Evolutionary conservation across 2,888 invertebrate species (phyloP), one percentile per base, ranked within the genome.

Genomic region (Amphimallon solstitiale): DNA sequence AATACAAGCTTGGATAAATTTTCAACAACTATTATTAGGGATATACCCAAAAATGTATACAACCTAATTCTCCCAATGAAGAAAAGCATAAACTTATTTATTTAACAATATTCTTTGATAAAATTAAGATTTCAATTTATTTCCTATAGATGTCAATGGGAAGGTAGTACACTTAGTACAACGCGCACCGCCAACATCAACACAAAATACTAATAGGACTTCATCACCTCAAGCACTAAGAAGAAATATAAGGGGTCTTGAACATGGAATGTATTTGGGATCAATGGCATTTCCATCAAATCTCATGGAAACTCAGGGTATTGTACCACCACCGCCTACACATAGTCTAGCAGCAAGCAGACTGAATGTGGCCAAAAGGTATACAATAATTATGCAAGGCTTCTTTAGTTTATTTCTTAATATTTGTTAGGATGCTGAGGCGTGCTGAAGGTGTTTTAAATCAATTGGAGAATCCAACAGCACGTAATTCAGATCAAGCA

Each of bases 111-210:
- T n/a, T n/a, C n/a, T n/a, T n/a, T n/a, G n/a, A n/a, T n/a, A n/a
- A n/a, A n/a, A n/a, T n/a, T n/a, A n/a, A n/a, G n/a, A n/a, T n/a
- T n/a, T n/a, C n/a, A n/a, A n/a, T n/a, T n/a, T 14, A 60, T 45
- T 14, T 61, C 14, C 72, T 78, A 15, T 77, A 93, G 96, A 93
- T 85, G 92, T 97, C 19, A 86, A 94, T 79, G 95, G 94, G 1
- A 97, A 96, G 84, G 95, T 95, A 34, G 89, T 97, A 60, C 97
- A 97, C 81, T 87, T 97, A 79, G 97, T 97, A 14, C 92, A 95
- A 80, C 87, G 94, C 21, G 89, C 93, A 2, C 96, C 96, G 0
- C 95, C 95, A 29, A 73, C 75, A 54, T 67, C 77, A 9, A 78
- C 75, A 52, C 71, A 74, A 7, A 71, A 73, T 19, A 59, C 75